Percentiles rank a stretch among this genome's conserved stretches.
These are phyloP conservation scores for Vulpes ferrilata DNA, from an alignment of 2,113 vertebrate genomes.

Conservation along the genomic window DNA sequence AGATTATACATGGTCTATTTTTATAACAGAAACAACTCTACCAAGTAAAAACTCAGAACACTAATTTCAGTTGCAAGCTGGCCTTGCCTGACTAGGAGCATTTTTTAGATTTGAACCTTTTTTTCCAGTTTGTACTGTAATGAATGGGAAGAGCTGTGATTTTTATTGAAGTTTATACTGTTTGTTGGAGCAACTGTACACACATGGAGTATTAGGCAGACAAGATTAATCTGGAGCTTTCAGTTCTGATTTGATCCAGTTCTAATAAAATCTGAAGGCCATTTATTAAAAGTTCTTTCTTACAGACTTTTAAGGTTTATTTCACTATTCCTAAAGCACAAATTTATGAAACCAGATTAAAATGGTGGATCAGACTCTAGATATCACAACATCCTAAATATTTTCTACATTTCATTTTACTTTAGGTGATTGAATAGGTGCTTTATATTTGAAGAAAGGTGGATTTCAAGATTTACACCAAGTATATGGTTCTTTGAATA, in stretches of 20 bases:
- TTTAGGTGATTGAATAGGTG: background rate
- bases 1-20: background rate
- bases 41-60: background rate
- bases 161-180: background rate
- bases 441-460: background rate
- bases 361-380: background rate
- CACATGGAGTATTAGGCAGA: background rate
- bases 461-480: slow-evolving; percentile 15
- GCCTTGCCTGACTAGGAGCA: background rate
- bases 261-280: background rate
- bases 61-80: background rate
- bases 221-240: background rate
- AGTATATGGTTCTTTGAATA: background rate
- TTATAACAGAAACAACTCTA: background rate
- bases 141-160: background rate
- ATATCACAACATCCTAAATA: background rate
- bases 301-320: background rate
- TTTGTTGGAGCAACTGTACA: background rate
- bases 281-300: background rate
- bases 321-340: background rate
- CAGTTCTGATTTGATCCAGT: background rate
- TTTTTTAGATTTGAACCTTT: slow-evolving; percentile 16
- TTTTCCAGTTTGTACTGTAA: background rate
- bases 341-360: background rate
- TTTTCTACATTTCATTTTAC: background rate